Percentiles rank a stretch among this genome's conserved stretches.
phyloP scores from a whole-genome alignment of 2,888 invertebrate species.

The Polylopha cassiicola region DNA sequence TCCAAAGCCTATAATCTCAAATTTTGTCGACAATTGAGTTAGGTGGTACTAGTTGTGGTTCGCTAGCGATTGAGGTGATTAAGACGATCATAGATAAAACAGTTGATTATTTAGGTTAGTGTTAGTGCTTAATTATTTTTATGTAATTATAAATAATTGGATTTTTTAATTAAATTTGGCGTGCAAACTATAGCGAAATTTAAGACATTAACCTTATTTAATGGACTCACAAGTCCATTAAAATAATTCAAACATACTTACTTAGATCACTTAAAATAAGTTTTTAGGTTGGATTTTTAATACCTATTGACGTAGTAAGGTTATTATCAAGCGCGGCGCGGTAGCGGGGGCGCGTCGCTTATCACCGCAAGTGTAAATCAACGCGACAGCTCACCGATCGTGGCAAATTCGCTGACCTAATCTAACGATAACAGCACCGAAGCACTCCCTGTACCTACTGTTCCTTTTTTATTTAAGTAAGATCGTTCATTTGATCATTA shows the following conservation, averaged over 20 bases:
- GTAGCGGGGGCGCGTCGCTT: slow-evolving; percentile 37
- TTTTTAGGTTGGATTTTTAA: too few species aligned
- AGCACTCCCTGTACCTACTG: slow-evolving; percentile 8
- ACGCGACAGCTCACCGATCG: slow-evolving; percentile 65
- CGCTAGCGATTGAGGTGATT: slow-evolving; percentile 1
- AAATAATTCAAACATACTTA: neutral
- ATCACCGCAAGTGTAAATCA: slow-evolving; percentile 62
- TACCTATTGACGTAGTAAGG: slow-evolving; percentile 13
- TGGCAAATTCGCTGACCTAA: slow-evolving; percentile 69
- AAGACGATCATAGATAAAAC: too few species aligned
- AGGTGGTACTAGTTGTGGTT: slow-evolving; percentile 3
- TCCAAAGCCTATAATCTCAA: slow-evolving; percentile 29
- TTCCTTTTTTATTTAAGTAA: neutral
- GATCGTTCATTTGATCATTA: slow-evolving; percentile 15
- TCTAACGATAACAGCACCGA: slow-evolving; percentile 55
- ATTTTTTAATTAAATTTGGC: too few species aligned
- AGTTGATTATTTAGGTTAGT: too few species aligned
- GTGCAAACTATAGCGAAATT: too few species aligned
- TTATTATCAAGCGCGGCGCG: slow-evolving; percentile 13
- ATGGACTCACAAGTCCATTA: too few species aligned
- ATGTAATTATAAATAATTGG: too few species aligned
- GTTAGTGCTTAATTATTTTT: too few species aligned
- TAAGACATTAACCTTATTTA: too few species aligned
- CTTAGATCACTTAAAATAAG: slow-evolving; percentile 9
- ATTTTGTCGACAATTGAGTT: slow-evolving; percentile 14